These are phyloP conservation scores for Muntiacus muntjak DNA, from an alignment of 2,113 vertebrate species.

Conservation along the genomic window DNA sequence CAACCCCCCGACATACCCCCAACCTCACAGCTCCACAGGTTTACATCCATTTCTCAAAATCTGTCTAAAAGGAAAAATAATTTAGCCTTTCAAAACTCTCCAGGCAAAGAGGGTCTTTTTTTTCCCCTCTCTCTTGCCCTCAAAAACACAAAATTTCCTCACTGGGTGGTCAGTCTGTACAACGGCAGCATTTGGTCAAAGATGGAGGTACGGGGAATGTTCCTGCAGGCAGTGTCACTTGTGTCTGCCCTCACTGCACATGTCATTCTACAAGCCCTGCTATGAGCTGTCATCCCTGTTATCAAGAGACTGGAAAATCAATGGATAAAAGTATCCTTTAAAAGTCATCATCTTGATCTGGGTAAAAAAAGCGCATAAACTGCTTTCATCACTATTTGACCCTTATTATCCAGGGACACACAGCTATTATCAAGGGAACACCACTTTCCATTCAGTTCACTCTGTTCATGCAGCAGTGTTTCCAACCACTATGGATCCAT, in stretches of 20 bases:
- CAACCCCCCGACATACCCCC: background rate
- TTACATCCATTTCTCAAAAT: background rate
- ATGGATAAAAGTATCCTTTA: slow-evolving; percentile 76
- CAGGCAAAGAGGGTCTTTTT: background rate
- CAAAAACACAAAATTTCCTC: background rate
- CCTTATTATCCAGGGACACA: slow-evolving; percentile 85
- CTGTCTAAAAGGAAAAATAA: slow-evolving; percentile 10
- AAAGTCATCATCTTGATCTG: slow-evolving; percentile 82
- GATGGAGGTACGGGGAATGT: background rate
- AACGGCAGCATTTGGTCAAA: slow-evolving; percentile 44
- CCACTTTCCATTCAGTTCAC: slow-evolving; percentile 87
- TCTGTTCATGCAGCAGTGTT: slow-evolving; percentile 88
- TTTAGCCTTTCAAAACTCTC: background rate
- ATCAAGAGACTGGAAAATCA: slow-evolving; percentile 76
- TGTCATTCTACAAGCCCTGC: slow-evolving; percentile 70
- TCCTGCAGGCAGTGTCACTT: slow-evolving; percentile 79
- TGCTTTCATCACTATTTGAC: slow-evolving; percentile 93
- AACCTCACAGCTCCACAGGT: background rate
- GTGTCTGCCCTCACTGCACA: slow-evolving; percentile 86
- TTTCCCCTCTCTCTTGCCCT: background rate
- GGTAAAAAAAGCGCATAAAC: slow-evolving; percentile 90
- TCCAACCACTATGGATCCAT: slow-evolving; percentile 88
- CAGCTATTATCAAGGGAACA: slow-evolving; percentile 92
- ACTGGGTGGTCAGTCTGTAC: background rate
- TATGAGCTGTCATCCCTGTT: slow-evolving; percentile 39